These are phyloP conservation scores for Muscina levida DNA, from an alignment of 2,888 invertebrate species.

Conservation along the genomic window DNA sequence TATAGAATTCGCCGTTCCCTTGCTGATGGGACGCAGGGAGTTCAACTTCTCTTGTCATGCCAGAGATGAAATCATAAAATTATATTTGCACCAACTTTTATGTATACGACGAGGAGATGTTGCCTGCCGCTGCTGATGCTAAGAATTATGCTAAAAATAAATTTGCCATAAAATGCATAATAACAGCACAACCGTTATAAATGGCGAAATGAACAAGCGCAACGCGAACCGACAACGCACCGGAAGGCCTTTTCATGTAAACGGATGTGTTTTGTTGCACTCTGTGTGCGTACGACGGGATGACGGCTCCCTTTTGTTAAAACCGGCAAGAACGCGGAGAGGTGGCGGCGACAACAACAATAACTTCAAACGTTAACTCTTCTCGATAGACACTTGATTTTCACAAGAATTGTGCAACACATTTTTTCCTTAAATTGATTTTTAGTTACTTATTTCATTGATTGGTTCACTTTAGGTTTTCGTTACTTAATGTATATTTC, in stretches of 20 bases:
- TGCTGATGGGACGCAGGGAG: not conserved
- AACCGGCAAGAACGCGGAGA: not conserved
- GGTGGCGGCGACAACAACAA: not conserved
- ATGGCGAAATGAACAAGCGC: conserved; percentile 15
- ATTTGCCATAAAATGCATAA: conserved; percentile 39
- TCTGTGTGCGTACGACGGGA: not conserved
- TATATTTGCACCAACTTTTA: not conserved
- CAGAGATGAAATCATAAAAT: not conserved
- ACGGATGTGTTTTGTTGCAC: conserved; percentile 21
- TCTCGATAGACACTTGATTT: too few relatives aligned
- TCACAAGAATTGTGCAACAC: not conserved
- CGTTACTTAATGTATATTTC: conserved; percentile 9
- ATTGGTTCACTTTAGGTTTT: not conserved
- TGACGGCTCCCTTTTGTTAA: conserved; percentile 2
- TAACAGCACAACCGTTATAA: conserved; percentile 49
- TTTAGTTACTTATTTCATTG: not conserved
- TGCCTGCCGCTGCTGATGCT: not conserved
- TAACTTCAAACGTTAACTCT: too few relatives aligned
- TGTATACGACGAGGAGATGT: not conserved
- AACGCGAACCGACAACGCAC: conserved; percentile 34
- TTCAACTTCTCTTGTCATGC: conserved; percentile 23
- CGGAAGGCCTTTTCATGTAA: conserved; percentile 49
- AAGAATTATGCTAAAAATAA: conserved; percentile 57
- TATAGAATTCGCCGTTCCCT: not conserved
- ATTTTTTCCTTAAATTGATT: not conserved